These are phyloP conservation scores for Fopius arisanus DNA, from an alignment of 1,140 invertebrate species.

Conservation along the genomic window DNA sequence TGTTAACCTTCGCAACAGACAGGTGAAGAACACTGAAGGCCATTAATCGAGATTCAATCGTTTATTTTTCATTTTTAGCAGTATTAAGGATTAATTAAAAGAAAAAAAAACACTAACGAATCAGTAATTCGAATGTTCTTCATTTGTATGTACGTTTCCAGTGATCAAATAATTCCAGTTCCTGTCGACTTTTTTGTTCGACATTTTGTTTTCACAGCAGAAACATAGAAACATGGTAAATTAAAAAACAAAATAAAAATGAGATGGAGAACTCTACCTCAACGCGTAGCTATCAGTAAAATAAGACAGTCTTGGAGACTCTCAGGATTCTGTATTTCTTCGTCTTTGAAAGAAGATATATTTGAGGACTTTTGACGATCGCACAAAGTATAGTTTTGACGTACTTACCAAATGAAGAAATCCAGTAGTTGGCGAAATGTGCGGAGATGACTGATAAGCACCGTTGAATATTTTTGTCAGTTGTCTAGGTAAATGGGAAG, in stretches of 20 bases:
- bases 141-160: conserved; percentile 19
- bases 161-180: background rate
- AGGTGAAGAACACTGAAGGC: background rate
- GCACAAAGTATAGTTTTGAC: background rate
- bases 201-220: background rate
- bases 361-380: background rate
- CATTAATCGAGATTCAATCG: background rate
- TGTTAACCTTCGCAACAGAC: conserved; percentile 17
- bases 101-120: too few species aligned
- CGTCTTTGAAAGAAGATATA: background rate
- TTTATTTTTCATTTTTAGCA: conserved; percentile 16
- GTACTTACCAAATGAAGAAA: conserved; percentile 23
- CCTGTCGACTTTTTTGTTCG: background rate
- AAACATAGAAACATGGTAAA: background rate
- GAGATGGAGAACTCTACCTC: conserved; percentile 25
- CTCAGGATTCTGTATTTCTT: background rate
- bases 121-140: conserved; percentile 2
- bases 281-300: conserved; percentile 19
- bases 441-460: background rate
- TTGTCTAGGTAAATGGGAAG: too few species aligned
- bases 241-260: background rate
- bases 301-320: background rate
- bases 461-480: background rate
- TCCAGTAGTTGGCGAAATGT: background rate
- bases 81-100: conserved; percentile 15